Evolutionary conservation across 1,140 invertebrate genomes (phyloP), one percentile per base, ranked within the genome.

Genomic region (Schlechtendalia chinensis): DNA sequence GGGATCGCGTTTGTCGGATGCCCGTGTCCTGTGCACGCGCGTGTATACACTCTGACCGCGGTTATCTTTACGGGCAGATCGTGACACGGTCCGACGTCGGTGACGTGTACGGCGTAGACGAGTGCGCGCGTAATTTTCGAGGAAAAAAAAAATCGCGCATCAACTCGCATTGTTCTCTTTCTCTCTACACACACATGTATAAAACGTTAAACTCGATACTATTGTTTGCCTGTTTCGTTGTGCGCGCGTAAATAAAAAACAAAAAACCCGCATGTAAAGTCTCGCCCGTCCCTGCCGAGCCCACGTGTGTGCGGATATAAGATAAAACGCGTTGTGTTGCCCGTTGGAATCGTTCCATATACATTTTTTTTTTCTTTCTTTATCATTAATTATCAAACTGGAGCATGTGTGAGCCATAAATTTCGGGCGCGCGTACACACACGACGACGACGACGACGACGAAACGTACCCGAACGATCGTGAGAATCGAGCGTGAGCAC

Each of bases 371-470:
- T 47, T 27, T 45, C 6, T 79, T 79, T 27, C 19, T 56, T 45
- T 27, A 29, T 63, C 58, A 29, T 63, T 63, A 61, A 24, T 27
- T 50, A 63, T 50, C 45, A 47, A 61, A 79, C 58, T 61, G 56
- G 54, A 79, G 58, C 58, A 79, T 63, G 58, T 79, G 75, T 50
- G 58, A 50, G 58, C 75, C 58, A 79, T 79, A 61, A 59, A 79
- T 79, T 79, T 72, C 17, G 56, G 39, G 75, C 56, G 5, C 22
- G 11, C 39, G 45, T 8, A 47, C 74, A 27, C 8, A 22, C 32
- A 63, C 58, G 39, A 58, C 58, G 47, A 22, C 69, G 24, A 63
- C 58, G 39, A 58, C 58, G 47, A 22, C 69, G 24, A 6, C 27
- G 47, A 53, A 53, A 53, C 27, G 69, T 54, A 29, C 69, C n/a